phyloP scores from a whole-genome alignment of 2,888 invertebrate species.

The Amaurobius ferox region DNA sequence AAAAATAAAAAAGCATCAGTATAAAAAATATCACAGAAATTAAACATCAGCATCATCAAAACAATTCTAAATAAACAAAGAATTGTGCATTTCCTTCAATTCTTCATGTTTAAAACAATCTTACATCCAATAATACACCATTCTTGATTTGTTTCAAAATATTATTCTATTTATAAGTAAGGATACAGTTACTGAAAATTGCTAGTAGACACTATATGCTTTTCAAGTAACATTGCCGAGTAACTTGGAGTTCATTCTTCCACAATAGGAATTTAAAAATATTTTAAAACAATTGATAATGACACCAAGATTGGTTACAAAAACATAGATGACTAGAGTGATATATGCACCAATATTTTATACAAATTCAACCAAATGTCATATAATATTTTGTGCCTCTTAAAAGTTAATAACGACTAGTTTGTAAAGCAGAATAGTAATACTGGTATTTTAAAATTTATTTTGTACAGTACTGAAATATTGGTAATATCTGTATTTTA shows the following conservation, averaged over 20 bases:
- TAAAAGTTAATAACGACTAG: too few relatives aligned
- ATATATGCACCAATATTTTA: background rate
- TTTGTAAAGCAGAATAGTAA: too few relatives aligned
- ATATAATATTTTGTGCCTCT: too few relatives aligned
- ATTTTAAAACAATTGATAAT: background rate
- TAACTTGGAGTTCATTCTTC: background rate
- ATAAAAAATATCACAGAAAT: slow-evolving; percentile 56
- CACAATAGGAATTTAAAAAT: background rate
- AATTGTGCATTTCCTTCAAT: slow-evolving; percentile 32
- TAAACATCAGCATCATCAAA: slow-evolving; percentile 16
- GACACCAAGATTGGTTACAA: background rate
- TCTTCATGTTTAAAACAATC: slow-evolving; percentile 29
- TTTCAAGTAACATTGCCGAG: background rate
- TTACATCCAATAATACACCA: slow-evolving; percentile 9
- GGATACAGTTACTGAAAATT: background rate
- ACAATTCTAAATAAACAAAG: background rate
- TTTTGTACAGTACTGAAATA: too few relatives aligned
- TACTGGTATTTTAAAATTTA: too few relatives aligned
- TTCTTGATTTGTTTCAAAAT: background rate
- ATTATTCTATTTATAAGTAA: background rate
- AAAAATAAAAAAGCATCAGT: slow-evolving; percentile 23
- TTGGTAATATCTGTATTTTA: too few relatives aligned
- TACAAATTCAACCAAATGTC: too few relatives aligned
- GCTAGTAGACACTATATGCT: background rate
- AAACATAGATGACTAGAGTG: background rate